Percentiles rank a stretch among this genome's conserved stretches.
Evolutionary conservation across 2,113 vertebrate genomes (phyloP).

Genomic region (Dasyurus viverrinus): DNA sequence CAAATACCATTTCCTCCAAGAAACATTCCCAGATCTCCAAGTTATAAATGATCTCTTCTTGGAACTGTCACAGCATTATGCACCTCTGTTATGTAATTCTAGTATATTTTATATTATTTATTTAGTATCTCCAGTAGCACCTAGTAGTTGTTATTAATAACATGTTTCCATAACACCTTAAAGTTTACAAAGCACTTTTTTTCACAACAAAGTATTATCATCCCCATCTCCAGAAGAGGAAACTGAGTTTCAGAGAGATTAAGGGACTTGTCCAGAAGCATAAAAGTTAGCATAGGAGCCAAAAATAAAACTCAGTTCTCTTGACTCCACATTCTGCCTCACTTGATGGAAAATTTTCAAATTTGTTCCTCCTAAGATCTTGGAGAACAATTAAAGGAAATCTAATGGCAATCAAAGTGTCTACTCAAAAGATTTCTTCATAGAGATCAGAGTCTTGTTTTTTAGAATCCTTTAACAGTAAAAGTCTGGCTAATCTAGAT

Average conservation of each 20-base stretch:
- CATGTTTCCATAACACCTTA: background rate
- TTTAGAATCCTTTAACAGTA: background rate
- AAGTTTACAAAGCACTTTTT: background rate
- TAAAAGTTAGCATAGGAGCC: background rate
- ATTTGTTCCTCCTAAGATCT: background rate
- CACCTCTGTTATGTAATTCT: background rate
- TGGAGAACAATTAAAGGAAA: background rate
- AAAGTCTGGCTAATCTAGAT: background rate
- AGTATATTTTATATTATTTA: background rate
- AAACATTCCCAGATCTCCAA: background rate
- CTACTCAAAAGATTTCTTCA: background rate
- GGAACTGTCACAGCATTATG: background rate
- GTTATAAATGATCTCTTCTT: background rate
- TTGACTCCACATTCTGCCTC: background rate
- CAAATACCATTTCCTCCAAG: background rate
- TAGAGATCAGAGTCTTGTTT: background rate
- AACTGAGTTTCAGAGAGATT: background rate
- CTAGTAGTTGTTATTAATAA: background rate
- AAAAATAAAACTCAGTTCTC: background rate
- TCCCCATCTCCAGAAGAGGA: background rate
- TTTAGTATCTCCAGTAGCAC: background rate
- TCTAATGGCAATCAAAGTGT: background rate
- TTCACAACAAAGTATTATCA: background rate
- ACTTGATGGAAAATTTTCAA: background rate
- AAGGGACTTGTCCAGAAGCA: background rate